These are phyloP conservation scores for Sogatella furcifera DNA, from an alignment of 1,140 invertebrate species.

Conservation along the genomic window DNA sequence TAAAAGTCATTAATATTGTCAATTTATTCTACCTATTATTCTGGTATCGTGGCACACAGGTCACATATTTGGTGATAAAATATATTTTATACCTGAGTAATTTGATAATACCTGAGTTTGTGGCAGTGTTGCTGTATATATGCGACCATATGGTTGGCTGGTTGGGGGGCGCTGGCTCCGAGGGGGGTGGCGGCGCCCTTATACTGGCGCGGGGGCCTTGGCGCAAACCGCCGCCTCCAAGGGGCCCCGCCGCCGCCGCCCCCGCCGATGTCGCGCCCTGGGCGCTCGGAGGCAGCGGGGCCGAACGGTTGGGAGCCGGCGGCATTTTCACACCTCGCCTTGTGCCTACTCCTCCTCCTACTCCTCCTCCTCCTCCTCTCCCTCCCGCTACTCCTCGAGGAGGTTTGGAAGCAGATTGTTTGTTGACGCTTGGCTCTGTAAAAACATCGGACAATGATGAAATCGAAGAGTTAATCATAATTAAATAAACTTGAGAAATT, in stretches of 20 bases:
- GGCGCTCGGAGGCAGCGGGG: neutral
- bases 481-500: no score
- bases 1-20: no score
- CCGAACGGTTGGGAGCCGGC: neutral
- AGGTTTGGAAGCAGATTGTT: no score
- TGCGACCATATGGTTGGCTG: conserved; percentile 3
- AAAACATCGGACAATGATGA: no score
- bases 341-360: neutral
- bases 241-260: neutral
- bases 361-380: neutral
- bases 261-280: neutral
- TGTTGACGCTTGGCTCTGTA: no score
- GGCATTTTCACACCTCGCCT: neutral
- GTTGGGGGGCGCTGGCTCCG: conserved; percentile 7
- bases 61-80: no score
- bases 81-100: no score
- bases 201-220: conserved; percentile 2
- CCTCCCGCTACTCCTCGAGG: no score
- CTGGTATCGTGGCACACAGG: no score
- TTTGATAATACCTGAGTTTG: no score
- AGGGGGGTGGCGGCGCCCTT: conserved; percentile 4
- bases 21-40: no score
- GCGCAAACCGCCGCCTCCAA: neutral
- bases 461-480: no score
- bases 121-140: neutral